Base-by-base conservation (phyloP, 2,113 vertebrate genomes). In the Forbesichthys papilliferus region DNA sequence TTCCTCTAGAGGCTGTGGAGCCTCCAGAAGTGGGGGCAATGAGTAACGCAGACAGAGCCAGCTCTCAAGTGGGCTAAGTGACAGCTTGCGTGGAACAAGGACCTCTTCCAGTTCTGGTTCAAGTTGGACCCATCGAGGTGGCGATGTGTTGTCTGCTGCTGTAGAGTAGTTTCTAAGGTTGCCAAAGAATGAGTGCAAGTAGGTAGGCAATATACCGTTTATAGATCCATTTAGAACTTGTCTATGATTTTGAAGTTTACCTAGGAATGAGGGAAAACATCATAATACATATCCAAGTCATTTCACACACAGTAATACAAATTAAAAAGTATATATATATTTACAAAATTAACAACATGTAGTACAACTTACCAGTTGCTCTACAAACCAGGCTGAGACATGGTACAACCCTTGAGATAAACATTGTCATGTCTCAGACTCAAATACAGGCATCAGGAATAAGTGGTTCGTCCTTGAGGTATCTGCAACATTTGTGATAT, bases 1-100 rank as follows among this genome's bases (percentile, higher is more conserved):
- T 12, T 90, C 87, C 57, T 87, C 88, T 65, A 71, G 68, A 1
- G 83, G 85, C 51, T 10, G 70, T 36, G 76, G 12, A 0, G 75
- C 67, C 74, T 91, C 89, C 56, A 88, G 85, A 12, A 86, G 73
- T 0, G 91, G 79, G 3, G 96, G 96, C 0, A 96, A 87, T 18
- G 90, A 87, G 81, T 94, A 96, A 0, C 84, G 92, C 1, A 95
- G 88, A 0, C 94, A 94, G 53, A 99, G 93, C 94, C 96, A 97
- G 90, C 94, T 97, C 86, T 99, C 98, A 73, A 98, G 69, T 0
- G 96, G 98, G 47, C 93, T 95, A 73, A 98, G 84, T n/a, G 95
- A 94, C 78, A 98, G 86, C 82, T 94, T 98, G 51, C 96, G 93
- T 3, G 98, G 98, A 3, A 98, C 81, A 1, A 98, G 90, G 47